Conservation (phyloP, 2,113 vertebrate genomes). For the Dicrurus megarhynchus region DNA sequence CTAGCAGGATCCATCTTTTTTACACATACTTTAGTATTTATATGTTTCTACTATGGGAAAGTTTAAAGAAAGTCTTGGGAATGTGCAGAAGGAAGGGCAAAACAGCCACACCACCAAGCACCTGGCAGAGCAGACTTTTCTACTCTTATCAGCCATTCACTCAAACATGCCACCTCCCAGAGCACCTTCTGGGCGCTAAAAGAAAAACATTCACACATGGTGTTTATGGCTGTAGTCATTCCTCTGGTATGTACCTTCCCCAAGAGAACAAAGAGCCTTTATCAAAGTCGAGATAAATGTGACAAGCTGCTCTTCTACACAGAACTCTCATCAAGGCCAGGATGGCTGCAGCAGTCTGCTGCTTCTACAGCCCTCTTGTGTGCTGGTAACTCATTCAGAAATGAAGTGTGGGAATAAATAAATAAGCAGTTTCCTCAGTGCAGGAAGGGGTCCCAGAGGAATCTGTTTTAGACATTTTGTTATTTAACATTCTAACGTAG, state of each 20-base stretch:
- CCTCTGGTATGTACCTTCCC: not conserved
- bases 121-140: not conserved
- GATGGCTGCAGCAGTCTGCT: not conserved
- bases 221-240: not conserved
- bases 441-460: not conserved
- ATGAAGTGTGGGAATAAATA: not conserved
- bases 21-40: not conserved
- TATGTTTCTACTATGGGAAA: not conserved
- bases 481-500: not conserved
- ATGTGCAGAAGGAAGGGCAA: not conserved
- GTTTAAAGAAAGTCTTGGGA: not conserved
- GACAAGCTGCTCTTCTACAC: not conserved
- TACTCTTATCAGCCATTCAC: not conserved
- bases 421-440: not conserved
- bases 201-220: not conserved
- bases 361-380: not conserved
- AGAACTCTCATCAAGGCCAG: not conserved
- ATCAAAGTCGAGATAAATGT: not conserved
- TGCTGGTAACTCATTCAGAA: not conserved
- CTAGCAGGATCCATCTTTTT: not conserved
- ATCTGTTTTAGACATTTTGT: not conserved
- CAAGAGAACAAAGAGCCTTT: not conserved
- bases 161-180: not conserved
- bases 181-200: rapidly evolving
- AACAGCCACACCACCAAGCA: not conserved